Evolutionary conservation across 2,113 vertebrate species (phyloP).

Genomic region (Corythornis madagascariensis): DNA sequence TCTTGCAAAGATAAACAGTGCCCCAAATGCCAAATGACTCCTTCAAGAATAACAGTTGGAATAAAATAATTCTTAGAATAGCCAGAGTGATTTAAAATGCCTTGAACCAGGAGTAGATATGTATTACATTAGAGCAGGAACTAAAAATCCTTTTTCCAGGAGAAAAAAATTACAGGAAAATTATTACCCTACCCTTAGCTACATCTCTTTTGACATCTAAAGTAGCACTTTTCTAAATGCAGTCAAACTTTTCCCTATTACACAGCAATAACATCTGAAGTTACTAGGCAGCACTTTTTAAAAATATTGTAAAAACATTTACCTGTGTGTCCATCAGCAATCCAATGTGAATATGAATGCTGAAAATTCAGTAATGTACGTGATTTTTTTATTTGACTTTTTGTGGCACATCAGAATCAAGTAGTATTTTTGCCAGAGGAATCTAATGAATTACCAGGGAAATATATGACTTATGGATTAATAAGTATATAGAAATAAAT

Average conservation of each 20-base stretch:
- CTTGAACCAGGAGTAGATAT: background rate
- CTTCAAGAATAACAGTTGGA: background rate
- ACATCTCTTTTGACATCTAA: background rate
- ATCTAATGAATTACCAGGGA: background rate
- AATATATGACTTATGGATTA: background rate
- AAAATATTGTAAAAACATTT: background rate
- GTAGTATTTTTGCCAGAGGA: background rate
- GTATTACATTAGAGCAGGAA: background rate
- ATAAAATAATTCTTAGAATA: background rate
- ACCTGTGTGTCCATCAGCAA: background rate
- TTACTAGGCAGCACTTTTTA: background rate
- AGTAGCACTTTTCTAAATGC: background rate
- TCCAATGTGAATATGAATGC: background rate
- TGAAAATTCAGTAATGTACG: background rate
- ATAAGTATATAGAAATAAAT: background rate
- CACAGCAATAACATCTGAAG: background rate
- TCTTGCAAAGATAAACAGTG: background rate
- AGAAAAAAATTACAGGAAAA: background rate
- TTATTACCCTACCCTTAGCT: background rate
- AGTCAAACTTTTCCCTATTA: background rate
- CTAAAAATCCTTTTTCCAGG: background rate
- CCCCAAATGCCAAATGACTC: background rate
- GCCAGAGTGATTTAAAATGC: background rate
- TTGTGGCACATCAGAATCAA: background rate
- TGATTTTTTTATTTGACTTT: background rate